Base-by-base conservation (phyloP, 1,140 invertebrate species). In the Pinna nobilis region DNA sequence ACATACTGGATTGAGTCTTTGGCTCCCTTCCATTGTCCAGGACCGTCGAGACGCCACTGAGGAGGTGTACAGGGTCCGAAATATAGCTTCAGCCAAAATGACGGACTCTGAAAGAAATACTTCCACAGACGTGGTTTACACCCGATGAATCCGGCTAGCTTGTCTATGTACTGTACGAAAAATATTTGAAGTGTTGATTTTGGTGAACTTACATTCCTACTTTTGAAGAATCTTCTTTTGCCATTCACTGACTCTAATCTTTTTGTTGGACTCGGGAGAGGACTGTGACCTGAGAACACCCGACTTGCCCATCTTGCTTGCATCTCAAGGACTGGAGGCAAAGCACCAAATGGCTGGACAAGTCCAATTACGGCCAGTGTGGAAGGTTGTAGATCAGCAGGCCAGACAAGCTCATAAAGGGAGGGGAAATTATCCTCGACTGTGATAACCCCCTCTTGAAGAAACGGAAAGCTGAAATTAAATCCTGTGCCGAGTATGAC, bases 361-460 rank as follows among this genome's bases (percentile, higher is more conserved):
- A 91, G 74, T 11, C 91, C 91, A 53, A 91, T 90, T 0, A 92
- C 82, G 3, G 89, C 88, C 32, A 91, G 59, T 6, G 83, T 87
- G 4, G 65, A 76, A 28, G 80, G 86, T n/a, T 78, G 33, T 6
- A 87, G 55, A 33, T 83, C 57, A 4, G 88, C 85, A 18, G 89
- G 88, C 64, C 91, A 91, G 6, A 90, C 83, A 57, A 86, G 86
- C 61, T 90, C 91, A 81, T 88, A 92, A 0, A 92, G 82, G 13
- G 87, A 78, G 3, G 90, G 82, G 63, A 84, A 75, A 70, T 90
- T 87, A 5, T 78, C 67, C n/a, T 83, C 70, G 71, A 74, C 35
- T 28, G 63, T 74, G 2, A 84, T 57, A 37, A 82, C 64, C 0
- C 57, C 33, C n/a, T 82, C 70, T 11, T 84, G 79, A 9, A 86